Evolutionary conservation across 1,140 invertebrate genomes (phyloP), one percentile per base, ranked within the genome.

Genomic region (Drosophila persimilis): DNA sequence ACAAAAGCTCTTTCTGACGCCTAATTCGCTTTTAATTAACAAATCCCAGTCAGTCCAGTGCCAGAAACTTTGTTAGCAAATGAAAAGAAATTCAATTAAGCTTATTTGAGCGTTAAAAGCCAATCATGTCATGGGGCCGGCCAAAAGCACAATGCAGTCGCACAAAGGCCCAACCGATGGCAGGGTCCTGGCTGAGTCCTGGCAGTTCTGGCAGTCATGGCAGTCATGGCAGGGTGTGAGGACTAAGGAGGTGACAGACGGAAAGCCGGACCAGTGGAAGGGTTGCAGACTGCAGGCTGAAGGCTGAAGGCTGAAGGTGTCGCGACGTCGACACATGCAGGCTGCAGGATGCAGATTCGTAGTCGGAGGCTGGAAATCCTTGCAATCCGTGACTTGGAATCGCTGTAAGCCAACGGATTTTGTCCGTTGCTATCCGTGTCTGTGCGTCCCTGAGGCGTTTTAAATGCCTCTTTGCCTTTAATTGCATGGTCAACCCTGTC

Each of bases 91-190:
- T 90, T 90, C 81, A 90, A 90, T 90, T 90, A 90, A 88, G 89
- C 89, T 90, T 90, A 90, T 90, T 90, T 90, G 90, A 90, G 89
- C 89, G 89, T 90, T 90, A 90, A 90, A 90, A 90, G 89, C 89
- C 89, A 90, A 90, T 90, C 89, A 85, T 85, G 88, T 81, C 85
- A 85, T 66, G 50, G 65, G 54, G 63, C 66, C 73, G 61, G 56
- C 79, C 54, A 88, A 83, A 88, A 79, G 81, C 69, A 86, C 81
- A 88, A 88, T 83, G 83, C 77, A 64, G 61, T 3, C 35, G 35
- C 35, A 81, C 60, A 69, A 73, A 79, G 70, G 59, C 50, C 35
- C 35, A 9, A 35, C 51, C 66, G 6, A 41, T 52, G 48, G 20
- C 50, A 29, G 50, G 6, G 48, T 15, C 41, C 13, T 24, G 24